Evolutionary conservation across 2,888 invertebrate species (phyloP).

Genomic region (Theretra japonica): DNA sequence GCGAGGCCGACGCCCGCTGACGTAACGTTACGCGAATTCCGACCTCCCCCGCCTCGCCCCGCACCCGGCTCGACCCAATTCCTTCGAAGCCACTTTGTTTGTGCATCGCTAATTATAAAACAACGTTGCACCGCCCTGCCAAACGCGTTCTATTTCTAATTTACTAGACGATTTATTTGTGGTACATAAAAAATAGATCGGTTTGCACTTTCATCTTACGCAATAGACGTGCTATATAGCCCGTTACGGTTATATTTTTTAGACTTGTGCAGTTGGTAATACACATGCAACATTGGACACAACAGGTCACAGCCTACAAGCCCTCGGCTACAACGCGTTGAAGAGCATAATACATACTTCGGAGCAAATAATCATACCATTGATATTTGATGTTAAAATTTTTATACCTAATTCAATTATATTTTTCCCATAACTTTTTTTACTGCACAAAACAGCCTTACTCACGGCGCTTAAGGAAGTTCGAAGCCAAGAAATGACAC

Average conservation of each 20-base stretch:
- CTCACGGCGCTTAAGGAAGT: conserved; percentile 18
- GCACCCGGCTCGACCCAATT: conserved; percentile 77
- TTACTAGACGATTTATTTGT: conserved; percentile 59
- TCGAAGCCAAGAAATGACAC: conserved; percentile 15
- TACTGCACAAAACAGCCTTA: not conserved
- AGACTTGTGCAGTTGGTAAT: not conserved
- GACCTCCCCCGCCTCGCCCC: conserved; percentile 56
- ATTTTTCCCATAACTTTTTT: not conserved
- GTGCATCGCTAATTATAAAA: conserved; percentile 82
- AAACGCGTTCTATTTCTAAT: conserved; percentile 75
- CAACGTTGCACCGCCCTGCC: conserved; percentile 69
- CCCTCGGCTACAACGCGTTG: too few relatives aligned
- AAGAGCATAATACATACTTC: too few relatives aligned
- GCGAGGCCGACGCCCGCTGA: conserved; percentile 82
- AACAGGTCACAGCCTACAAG: too few relatives aligned
- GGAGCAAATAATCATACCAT: too few relatives aligned
- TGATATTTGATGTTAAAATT: too few relatives aligned
- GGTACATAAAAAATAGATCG: conserved; percentile 40
- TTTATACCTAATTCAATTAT: not conserved
- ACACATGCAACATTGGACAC: too few relatives aligned
- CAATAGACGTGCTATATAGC: not conserved
- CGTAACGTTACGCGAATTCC: conserved; percentile 84
- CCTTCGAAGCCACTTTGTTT: conserved; percentile 81
- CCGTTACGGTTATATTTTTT: not conserved
- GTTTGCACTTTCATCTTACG: conserved; percentile 20